These are phyloP conservation scores for Pachydiplax longipennis DNA, from an alignment of 2,888 invertebrate species.

Conservation along the genomic window DNA sequence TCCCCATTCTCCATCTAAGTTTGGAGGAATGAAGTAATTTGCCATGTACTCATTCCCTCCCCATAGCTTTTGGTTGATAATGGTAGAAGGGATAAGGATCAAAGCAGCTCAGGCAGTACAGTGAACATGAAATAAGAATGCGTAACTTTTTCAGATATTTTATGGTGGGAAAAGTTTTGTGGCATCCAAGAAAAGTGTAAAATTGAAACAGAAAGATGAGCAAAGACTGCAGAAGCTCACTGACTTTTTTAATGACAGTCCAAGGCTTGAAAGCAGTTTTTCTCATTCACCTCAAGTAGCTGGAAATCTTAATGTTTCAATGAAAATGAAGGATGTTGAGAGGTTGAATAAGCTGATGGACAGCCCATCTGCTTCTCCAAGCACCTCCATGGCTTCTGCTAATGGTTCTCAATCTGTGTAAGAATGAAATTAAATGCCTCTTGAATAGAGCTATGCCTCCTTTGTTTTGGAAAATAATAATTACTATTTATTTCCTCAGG, in stretches of 20 bases:
- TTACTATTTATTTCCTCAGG: not conserved
- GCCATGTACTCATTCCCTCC: no score
- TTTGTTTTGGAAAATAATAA: not conserved
- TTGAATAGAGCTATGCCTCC: not conserved
- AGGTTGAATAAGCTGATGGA: conserved; percentile 47
- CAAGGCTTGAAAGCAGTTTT: not conserved
- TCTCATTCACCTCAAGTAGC: not conserved
- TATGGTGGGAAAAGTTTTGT: conserved; percentile 79
- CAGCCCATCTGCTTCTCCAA: not conserved
- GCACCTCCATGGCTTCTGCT: not conserved
- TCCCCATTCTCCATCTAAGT: no score
- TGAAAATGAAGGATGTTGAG: conserved; percentile 47
- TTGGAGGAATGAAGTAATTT: no score
- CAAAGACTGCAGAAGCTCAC: conserved; percentile 71
- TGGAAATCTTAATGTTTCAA: not conserved
- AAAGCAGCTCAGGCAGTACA: no score
- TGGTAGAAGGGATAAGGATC: no score
- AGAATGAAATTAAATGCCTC: not conserved
- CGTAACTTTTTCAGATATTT: conserved; percentile 62
- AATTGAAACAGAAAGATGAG: conserved; percentile 71
- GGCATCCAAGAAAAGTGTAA: conserved; percentile 71
- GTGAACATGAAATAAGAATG: no score
- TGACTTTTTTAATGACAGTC: conserved; percentile 50
- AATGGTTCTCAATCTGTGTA: not conserved
- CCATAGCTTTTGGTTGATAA: no score